phyloP scores from a whole-genome alignment of 2,797 vertebrate species.

The Enteromius viviparus region DNA sequence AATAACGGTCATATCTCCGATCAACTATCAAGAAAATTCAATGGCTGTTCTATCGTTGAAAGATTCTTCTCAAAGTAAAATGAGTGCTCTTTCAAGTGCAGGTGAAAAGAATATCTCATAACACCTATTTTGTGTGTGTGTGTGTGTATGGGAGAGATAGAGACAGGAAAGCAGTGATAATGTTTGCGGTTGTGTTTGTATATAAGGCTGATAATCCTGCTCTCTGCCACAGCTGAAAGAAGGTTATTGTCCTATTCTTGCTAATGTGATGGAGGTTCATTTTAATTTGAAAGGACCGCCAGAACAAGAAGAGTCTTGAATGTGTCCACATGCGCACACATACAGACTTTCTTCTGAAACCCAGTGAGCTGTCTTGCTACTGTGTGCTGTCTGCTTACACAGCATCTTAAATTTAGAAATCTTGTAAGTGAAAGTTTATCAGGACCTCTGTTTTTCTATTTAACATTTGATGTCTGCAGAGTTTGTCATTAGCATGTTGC shows the following conservation, averaged over 20 bases:
- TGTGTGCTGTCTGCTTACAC: background rate
- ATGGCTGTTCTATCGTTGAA: constrained; percentile 11
- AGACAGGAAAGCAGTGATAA: constrained; percentile 67
- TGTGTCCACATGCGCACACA: constrained; percentile 23
- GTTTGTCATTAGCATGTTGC: background rate
- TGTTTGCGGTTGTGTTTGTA: constrained; percentile 62
- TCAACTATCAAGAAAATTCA: background rate
- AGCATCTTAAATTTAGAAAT: background rate
- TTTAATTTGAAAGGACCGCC: constrained; percentile 78
- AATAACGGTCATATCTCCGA: constrained; percentile 6
- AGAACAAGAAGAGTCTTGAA: constrained; percentile 64
- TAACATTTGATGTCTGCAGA: background rate
- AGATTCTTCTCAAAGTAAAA: background rate
- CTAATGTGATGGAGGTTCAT: constrained; percentile 75
- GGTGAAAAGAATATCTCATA: constrained; percentile 8
- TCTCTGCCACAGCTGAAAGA: constrained; percentile 73
- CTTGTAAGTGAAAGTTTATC: background rate
- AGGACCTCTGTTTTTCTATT: background rate
- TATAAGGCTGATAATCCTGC: constrained; percentile 70
- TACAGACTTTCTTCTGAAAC: background rate
- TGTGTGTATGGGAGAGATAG: background rate
- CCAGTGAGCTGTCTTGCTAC: background rate
- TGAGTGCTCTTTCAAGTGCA: constrained; percentile 54
- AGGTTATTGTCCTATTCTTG: constrained; percentile 72
- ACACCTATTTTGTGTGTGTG: constrained; percentile 11